Conservation (phyloP, 2,888 invertebrate genomes). For the Atrina japonica region DNA sequence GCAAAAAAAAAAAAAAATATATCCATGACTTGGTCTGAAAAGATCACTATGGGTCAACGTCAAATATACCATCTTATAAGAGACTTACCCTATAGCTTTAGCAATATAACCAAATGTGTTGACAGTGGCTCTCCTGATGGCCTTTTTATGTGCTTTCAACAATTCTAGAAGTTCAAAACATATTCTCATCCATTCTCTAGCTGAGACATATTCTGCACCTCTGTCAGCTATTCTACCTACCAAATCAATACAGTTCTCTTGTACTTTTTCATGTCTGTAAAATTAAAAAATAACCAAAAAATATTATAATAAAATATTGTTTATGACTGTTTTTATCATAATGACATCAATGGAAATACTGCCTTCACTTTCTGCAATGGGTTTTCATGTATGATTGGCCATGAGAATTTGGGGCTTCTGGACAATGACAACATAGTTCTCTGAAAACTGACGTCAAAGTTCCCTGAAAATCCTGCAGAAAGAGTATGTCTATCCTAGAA, state of each 20-base stretch:
- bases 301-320: conserved; percentile 5
- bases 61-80: too few relatives aligned
- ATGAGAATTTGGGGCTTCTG: too few relatives aligned
- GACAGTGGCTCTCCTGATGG: conserved; percentile 98
- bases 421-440: too few relatives aligned
- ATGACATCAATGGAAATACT: neutral
- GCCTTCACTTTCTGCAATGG: too few relatives aligned
- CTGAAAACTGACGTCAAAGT: too few relatives aligned
- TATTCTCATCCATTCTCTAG: conserved; percentile 99
- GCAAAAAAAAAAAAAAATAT: too few relatives aligned
- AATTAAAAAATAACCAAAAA: neutral
- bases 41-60: too few relatives aligned
- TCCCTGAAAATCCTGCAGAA: too few relatives aligned
- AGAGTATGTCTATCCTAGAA: too few relatives aligned
- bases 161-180: conserved; percentile 98
- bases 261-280: conserved; percentile 88
- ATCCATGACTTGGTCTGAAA: too few relatives aligned
- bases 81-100: conserved; percentile 93
- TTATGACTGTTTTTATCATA: neutral
- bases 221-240: conserved; percentile 99
- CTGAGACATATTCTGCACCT: conserved; percentile 99
- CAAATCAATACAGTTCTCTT: conserved; percentile 99
- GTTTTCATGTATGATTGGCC: too few relatives aligned
- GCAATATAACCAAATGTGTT: conserved; percentile 99
- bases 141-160: conserved; percentile 99